Evolutionary conservation across 2,797 vertebrate genomes (phyloP).

Genomic region (Sphaeramia orbicularis): DNA sequence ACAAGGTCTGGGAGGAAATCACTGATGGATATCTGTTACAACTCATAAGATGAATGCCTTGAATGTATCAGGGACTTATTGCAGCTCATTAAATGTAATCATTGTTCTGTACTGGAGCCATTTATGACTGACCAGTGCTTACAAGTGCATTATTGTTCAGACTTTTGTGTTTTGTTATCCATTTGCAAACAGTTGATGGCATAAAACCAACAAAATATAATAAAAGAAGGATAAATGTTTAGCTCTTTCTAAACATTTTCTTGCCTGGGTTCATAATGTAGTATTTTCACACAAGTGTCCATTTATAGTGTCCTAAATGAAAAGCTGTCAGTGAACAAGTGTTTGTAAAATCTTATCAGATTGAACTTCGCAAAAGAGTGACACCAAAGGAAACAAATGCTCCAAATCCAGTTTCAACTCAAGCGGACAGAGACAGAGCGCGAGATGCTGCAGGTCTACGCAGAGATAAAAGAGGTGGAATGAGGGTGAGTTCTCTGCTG

Average conservation of each 20-base stretch:
- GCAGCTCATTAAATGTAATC: too few relatives aligned
- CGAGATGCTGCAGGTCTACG: constrained; percentile 62
- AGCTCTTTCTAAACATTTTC: not conserved
- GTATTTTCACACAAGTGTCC: not conserved
- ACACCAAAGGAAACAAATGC: constrained; percentile 69
- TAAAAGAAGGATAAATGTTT: not conserved
- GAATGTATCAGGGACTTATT: too few relatives aligned
- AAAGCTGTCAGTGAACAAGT: constrained; percentile 2
- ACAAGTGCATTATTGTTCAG: too few relatives aligned
- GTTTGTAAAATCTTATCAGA: constrained; percentile 64
- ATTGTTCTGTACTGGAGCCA: too few relatives aligned
- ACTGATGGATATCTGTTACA: too few relatives aligned
- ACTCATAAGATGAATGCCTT: too few relatives aligned
- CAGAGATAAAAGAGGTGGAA: constrained; percentile 73
- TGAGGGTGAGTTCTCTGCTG: constrained; percentile 64
- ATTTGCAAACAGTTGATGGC: too few relatives aligned
- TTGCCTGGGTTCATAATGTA: not conserved
- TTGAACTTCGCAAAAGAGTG: constrained; percentile 84
- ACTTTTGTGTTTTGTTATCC: too few relatives aligned
- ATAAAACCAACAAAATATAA: too few relatives aligned
- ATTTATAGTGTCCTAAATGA: not conserved
- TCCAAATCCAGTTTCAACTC: constrained; percentile 32
- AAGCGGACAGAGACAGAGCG: constrained; percentile 61
- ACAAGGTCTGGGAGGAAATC: too few relatives aligned
- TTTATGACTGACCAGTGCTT: too few relatives aligned